A percentile compares a stretch with the other conserved stretches of the same genome.
Evolutionary conservation across 2,797 vertebrate species (phyloP).

Genomic region (Pangasius macronema): DNA sequence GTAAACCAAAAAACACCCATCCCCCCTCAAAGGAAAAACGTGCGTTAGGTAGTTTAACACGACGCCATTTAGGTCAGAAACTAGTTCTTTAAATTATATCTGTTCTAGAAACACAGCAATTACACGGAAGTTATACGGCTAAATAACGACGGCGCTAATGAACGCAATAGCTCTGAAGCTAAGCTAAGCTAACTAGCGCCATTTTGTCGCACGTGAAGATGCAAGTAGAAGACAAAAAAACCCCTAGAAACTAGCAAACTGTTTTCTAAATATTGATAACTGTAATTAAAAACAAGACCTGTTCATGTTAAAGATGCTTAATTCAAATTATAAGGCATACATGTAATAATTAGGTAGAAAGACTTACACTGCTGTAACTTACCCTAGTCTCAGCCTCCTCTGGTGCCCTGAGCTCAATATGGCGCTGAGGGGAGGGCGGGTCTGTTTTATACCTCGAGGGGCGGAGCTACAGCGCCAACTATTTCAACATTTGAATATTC

Average conservation of each 20-base stretch:
- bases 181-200: slow-evolving; percentile 32
- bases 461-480: background rate
- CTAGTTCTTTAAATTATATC: background rate
- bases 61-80: background rate
- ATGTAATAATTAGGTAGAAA: background rate
- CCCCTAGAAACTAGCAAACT: background rate
- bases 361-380: background rate
- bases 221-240: background rate
- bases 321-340: background rate
- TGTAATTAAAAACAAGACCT: background rate
- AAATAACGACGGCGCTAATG: background rate
- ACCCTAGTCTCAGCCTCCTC: background rate
- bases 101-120: background rate
- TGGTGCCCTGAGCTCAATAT: slow-evolving; percentile 7
- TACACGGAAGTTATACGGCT: rapidly evolving
- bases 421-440: background rate
- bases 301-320: rapidly evolving
- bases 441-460: background rate
- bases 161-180: background rate
- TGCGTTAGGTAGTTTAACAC: background rate
- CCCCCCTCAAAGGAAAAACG: background rate
- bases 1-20: background rate
- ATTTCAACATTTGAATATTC: slow-evolving; percentile 12
- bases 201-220: slow-evolving; percentile 32
- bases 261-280: background rate